Base-by-base conservation (phyloP, 2,113 vertebrate species). In the Cyprinus carpio region DNA sequence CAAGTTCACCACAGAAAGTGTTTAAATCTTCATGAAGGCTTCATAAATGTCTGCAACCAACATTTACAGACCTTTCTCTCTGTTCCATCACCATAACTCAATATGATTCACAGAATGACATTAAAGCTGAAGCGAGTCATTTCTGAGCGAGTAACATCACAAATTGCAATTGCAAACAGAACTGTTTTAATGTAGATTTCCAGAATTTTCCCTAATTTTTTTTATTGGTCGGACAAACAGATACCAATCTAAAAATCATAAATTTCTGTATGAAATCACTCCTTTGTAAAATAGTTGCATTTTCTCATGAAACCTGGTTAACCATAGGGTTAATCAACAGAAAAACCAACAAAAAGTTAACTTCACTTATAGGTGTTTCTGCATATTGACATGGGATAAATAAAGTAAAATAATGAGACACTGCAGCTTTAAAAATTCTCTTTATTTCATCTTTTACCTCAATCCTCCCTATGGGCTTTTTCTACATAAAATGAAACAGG, bases 11-110 rank as follows among this genome's bases (percentile, higher is more conserved):
- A 82, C 34, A 75, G 12, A 85, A 64, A 90, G 84, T 67, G 87
- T 84, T 83, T 67, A 69, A 81, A 72, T 56, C 20, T 34, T 74
- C 84, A 86, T 85, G 71, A 83, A 86, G 71, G 84, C 89, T 88
- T 71, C n/a, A 58, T 65, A 23, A 51, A 60, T 40, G 43, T 79
- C 51, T 77, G 80, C 34, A 81, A 81, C 67, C 54, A 82, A 83
- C 58, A 37, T 46, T 46, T 86, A 67, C 56, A 79, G n/a, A 64
- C 40, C 71, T 56, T 37, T 87, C 43, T 51, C 31, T 76, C 49
- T 74, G 34, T 31, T 60, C 16, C 23, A 62, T 69, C 54, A 25
- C 37, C 12, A 16, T 49, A n/a, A 71, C 11, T 74, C 25, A 37
- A 31, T 49, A 40, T 15, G n/a, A 79, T 54, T 23, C 34, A 79